Evolutionary conservation across 1,140 invertebrate species (phyloP).

Genomic region (Drosophila bocki): DNA sequence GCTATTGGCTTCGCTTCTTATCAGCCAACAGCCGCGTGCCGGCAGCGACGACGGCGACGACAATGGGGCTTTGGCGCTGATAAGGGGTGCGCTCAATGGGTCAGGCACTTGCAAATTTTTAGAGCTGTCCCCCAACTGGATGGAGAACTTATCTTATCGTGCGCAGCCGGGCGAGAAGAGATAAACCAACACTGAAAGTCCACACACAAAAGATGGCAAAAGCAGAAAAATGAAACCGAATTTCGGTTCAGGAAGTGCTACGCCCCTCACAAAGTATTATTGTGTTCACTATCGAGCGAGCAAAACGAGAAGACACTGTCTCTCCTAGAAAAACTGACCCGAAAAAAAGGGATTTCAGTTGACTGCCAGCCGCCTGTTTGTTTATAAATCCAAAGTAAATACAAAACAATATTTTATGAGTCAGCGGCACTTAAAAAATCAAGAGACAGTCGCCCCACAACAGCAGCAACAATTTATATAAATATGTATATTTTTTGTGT

Average conservation of each 20-base stretch:
- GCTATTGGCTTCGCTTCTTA: slow-evolving; percentile 32
- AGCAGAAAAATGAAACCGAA: slow-evolving; percentile 8
- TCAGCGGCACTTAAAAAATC: slow-evolving; percentile 40
- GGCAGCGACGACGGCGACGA: slow-evolving; percentile 25
- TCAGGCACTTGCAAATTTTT: slow-evolving; percentile 61
- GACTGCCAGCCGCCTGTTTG: not conserved
- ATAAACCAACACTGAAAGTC: slow-evolving; percentile 27
- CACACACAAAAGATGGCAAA: slow-evolving; percentile 34
- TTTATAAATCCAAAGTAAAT: slow-evolving; percentile 16
- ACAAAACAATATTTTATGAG: slow-evolving; percentile 34
- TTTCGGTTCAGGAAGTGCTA: slow-evolving; percentile 40
- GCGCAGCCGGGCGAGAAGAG: slow-evolving; percentile 16
- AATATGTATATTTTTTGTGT: slow-evolving; percentile 23
- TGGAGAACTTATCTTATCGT: slow-evolving; percentile 43
- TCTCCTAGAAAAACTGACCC: slow-evolving; percentile 11
- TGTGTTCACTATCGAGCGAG: slow-evolving; percentile 1
- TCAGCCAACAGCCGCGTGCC: slow-evolving; percentile 71
- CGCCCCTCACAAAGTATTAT: slow-evolving; percentile 22
- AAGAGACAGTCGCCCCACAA: slow-evolving; percentile 24
- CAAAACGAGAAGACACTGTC: not conserved
- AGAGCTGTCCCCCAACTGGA: slow-evolving; percentile 24
- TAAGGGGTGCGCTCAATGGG: slow-evolving; percentile 56
- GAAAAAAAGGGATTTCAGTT: slow-evolving; percentile 5
- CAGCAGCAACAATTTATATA: slow-evolving; percentile 7
- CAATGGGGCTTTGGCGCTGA: slow-evolving; percentile 33